These are phyloP conservation scores for Sturnus vulgaris DNA, from an alignment of 2,113 vertebrate species.

Conservation along the genomic window DNA sequence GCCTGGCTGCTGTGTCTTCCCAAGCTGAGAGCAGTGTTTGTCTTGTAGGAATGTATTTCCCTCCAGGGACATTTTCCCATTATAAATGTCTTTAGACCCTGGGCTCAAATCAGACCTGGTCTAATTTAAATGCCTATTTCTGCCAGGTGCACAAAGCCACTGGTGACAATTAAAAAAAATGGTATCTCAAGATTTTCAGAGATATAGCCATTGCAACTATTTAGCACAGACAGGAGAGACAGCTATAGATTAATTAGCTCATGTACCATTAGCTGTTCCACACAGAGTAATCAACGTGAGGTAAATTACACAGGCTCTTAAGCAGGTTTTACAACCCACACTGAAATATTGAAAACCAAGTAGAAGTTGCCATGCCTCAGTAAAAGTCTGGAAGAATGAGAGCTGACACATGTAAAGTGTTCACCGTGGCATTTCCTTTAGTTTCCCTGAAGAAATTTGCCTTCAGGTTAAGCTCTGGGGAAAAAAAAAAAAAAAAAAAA, in stretches of 20 bases:
- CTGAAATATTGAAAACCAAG: slow-evolving; percentile 9
- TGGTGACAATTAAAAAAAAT: not conserved
- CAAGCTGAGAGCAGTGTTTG: not conserved
- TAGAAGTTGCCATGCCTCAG: not conserved
- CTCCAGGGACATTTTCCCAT: not conserved
- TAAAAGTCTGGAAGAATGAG: not conserved
- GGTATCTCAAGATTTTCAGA: slow-evolving; percentile 5
- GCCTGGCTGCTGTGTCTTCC: not conserved
- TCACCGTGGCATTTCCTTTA: not conserved
- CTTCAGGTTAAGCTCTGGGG: not conserved
- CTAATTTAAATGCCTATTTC: not conserved
- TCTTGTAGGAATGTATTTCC: not conserved
- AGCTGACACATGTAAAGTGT: not conserved
- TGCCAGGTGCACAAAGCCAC: not conserved
- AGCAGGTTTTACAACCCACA: slow-evolving; percentile 38
- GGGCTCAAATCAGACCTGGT: not conserved
- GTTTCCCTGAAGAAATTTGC: not conserved
- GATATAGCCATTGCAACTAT: not conserved
- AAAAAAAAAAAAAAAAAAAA: not conserved
- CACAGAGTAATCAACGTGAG: slow-evolving; percentile 39
- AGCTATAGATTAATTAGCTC: slow-evolving; percentile 37
- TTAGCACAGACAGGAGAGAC: not conserved
- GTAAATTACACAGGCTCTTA: slow-evolving; percentile 50
- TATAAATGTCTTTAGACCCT: not conserved
- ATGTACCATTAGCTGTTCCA: slow-evolving; percentile 11